Evolutionary conservation across 2,797 vertebrate species (phyloP).

Genomic region (Meda fulgida): DNA sequence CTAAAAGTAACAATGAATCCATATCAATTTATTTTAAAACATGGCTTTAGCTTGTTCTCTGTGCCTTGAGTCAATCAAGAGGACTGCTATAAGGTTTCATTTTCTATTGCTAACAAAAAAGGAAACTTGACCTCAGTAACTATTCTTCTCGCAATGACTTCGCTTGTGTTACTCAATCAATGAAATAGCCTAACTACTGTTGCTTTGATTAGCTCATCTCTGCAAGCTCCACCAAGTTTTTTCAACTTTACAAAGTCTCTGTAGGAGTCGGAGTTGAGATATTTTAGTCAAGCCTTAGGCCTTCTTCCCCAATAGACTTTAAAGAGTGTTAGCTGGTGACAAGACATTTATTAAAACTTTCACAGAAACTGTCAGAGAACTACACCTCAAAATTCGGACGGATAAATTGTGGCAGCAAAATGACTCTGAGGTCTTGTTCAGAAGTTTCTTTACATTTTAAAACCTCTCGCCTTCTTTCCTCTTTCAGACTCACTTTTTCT

Average conservation of each 20-base stretch:
- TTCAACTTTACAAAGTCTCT: constrained; percentile 6
- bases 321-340: constrained; percentile 33
- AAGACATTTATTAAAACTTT: constrained; percentile 58
- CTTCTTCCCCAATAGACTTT: constrained; percentile 7
- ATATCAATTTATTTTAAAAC: constrained; percentile 11
- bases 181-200: constrained; percentile 30
- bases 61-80: background rate
- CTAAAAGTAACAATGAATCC: background rate
- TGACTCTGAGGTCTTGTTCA: constrained; percentile 37
- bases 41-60: background rate
- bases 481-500: constrained; percentile 11
- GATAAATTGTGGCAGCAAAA: constrained; percentile 41
- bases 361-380: constrained; percentile 42
- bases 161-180: constrained; percentile 5
- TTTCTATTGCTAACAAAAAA: constrained; percentile 1
- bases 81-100: background rate
- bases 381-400: constrained; percentile 39
- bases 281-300: constrained; percentile 33
- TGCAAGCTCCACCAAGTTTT: background rate
- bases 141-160: background rate
- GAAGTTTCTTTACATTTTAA: constrained; percentile 38
- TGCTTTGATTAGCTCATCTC: constrained; percentile 26
- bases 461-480: background rate
- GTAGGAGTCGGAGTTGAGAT: background rate
- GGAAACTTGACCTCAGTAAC: background rate